Evolutionary conservation across 1,140 invertebrate genomes (phyloP).

Genomic region (Diorhabda elongata): DNA sequence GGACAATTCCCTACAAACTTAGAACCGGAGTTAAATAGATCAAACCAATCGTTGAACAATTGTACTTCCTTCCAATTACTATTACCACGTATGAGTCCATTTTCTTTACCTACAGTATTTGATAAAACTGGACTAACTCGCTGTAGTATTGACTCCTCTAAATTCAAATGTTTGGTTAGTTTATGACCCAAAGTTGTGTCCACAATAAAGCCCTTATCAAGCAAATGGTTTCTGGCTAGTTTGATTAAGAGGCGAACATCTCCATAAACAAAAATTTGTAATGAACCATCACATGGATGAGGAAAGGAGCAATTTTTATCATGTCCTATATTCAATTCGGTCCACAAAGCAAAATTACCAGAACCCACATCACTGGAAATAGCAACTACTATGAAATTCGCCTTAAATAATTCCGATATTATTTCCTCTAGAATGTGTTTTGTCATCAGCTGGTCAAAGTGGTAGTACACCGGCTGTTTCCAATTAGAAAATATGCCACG

Average conservation of each 20-base stretch:
- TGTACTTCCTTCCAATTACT: constrained; percentile 7
- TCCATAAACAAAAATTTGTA: constrained; percentile 11
- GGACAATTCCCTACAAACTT: constrained; percentile 18
- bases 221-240: constrained; percentile 3
- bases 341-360: background rate
- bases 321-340: constrained; percentile 11
- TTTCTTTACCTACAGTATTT: constrained; percentile 9
- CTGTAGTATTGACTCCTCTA: too few relatives aligned
- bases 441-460: constrained; percentile 10
- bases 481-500: constrained; percentile 26
- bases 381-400: constrained; percentile 9
- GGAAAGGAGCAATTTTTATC: constrained; percentile 8
- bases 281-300: background rate
- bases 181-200: too few relatives aligned
- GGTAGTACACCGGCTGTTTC: constrained; percentile 31
- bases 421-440: constrained; percentile 14
- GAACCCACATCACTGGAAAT: constrained; percentile 14
- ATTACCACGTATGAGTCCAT: constrained; percentile 7
- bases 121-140: background rate
- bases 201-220: constrained; percentile 5
- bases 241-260: constrained; percentile 13
- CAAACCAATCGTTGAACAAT: constrained; percentile 17
- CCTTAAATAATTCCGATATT: constrained; percentile 13
- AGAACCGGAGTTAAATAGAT: constrained; percentile 17
- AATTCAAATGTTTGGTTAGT: too few relatives aligned